Evolutionary conservation across 2,113 vertebrate species (phyloP), one percentile per base, ranked within the genome.

Genomic region (Lagopus leucura): DNA sequence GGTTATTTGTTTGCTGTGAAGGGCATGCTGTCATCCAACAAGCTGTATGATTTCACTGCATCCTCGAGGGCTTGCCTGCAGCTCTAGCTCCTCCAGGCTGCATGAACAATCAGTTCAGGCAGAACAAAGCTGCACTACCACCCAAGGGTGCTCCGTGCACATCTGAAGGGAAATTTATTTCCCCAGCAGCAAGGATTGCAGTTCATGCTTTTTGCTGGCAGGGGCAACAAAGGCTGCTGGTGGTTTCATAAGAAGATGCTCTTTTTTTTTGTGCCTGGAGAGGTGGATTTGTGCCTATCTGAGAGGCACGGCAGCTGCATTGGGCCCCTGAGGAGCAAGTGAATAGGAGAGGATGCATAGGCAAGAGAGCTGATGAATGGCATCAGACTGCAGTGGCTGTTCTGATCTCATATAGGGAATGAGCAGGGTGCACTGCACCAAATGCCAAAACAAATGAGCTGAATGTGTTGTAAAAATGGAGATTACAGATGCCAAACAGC

Each of bases 1-100:
- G 79, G 67, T 28, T 88, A 86, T 45, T n/a, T 63, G 16, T 69
- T 57, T 61, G 58, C 82, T 78, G 84, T 74, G 30, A 12, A n/a
- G 84, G 66, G 43, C 27, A 61, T 8, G 85, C 65, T 79, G 91
- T 80, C 96, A 92, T 92, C 96, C 91, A 88, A 94, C 4, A 47
- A 94, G 85, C 92, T 91, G 84, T 61, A 45, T 82, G 27, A 89
- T 92, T 82, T 89, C 48, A 27, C 36, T 47, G 4, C 82, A 66
- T 70, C 79, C 93, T 92, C 88, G 42, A 47, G 92, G 88, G 82
- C 48, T 93, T 43, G 69, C 89, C 76, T 40, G 86, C 65, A 88
- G 95, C 94, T 90, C 42, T 47, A 4, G 64, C 76, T 86, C 50
- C 76, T 92, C 80, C 60, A 13, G 83, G 86, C 95, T 75, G 83